Percentiles rank a stretch among this genome's conserved stretches.
These are phyloP conservation scores for Pelecanus crispus DNA, from an alignment of 2,113 vertebrate species.

Conservation along the genomic window DNA sequence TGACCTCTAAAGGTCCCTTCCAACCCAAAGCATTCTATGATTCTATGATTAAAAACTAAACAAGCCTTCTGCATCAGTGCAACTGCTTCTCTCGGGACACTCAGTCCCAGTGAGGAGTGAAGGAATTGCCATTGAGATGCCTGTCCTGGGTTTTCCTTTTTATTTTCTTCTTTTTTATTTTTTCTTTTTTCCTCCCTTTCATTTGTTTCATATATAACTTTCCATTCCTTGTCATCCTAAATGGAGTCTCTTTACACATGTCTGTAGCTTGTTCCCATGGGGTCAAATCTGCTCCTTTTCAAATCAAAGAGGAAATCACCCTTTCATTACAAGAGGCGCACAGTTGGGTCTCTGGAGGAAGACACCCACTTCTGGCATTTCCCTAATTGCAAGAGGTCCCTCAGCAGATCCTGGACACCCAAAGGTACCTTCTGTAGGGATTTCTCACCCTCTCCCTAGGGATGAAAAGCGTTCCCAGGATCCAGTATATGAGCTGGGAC, in stretches of 20 bases:
- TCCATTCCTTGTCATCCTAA: background rate
- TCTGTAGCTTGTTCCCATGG: background rate
- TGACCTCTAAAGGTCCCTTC: no score
- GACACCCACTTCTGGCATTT: background rate
- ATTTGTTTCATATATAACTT: background rate
- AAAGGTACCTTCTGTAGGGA: background rate
- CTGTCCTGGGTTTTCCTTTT: background rate
- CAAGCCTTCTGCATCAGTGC: background rate
- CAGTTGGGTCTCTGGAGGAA: background rate
- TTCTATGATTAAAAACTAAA: no score
- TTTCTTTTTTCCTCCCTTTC: rapidly evolving
- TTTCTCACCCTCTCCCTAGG: background rate
- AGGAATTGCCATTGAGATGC: background rate
- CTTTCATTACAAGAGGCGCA: background rate
- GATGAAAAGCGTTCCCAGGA: background rate
- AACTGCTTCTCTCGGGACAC: background rate
- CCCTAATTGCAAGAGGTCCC: background rate
- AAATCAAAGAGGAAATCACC: background rate
- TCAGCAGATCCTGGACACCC: background rate
- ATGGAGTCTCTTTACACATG: background rate
- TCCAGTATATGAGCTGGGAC: background rate
- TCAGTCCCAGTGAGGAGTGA: background rate
- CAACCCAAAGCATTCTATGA: no score
- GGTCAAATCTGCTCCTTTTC: background rate
- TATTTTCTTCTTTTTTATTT: rapidly evolving